Evolutionary conservation across 2,113 vertebrate genomes (phyloP).

Genomic region (Antechinus stuartii): DNA sequence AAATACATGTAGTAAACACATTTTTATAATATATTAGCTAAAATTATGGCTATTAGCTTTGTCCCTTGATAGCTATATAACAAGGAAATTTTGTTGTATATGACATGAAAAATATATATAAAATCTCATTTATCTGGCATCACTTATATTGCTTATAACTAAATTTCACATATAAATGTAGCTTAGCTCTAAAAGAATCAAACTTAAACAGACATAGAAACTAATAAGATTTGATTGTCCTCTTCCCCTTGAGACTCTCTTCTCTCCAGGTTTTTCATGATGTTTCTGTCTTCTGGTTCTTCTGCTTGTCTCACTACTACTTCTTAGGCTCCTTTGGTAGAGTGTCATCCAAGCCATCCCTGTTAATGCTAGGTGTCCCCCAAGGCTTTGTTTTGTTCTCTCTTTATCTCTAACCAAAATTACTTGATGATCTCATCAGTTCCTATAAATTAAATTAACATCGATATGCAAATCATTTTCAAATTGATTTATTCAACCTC

Average conservation of each 20-base stretch:
- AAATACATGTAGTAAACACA: constrained; percentile 6
- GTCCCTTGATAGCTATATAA: neutral
- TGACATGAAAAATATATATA: neutral
- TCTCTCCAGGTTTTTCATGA: neutral
- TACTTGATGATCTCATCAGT: neutral
- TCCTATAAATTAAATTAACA: neutral
- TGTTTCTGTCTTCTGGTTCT: neutral
- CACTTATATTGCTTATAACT: neutral
- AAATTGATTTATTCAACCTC: neutral
- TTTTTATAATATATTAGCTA: neutral
- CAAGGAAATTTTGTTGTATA: neutral
- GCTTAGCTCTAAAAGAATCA: neutral
- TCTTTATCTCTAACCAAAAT: neutral
- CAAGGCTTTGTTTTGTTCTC: neutral
- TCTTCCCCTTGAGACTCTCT: neutral
- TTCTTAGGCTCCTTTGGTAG: neutral
- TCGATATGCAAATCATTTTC: neutral
- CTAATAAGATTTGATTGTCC: neutral
- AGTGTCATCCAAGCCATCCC: neutral
- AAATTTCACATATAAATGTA: neutral
- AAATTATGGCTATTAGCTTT: neutral
- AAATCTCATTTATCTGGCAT: neutral
- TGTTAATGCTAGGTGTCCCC: neutral
- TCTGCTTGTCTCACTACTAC: neutral
- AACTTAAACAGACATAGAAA: neutral